Conservation (phyloP, 2,113 vertebrate species). For the Platichthys stellatus region DNA sequence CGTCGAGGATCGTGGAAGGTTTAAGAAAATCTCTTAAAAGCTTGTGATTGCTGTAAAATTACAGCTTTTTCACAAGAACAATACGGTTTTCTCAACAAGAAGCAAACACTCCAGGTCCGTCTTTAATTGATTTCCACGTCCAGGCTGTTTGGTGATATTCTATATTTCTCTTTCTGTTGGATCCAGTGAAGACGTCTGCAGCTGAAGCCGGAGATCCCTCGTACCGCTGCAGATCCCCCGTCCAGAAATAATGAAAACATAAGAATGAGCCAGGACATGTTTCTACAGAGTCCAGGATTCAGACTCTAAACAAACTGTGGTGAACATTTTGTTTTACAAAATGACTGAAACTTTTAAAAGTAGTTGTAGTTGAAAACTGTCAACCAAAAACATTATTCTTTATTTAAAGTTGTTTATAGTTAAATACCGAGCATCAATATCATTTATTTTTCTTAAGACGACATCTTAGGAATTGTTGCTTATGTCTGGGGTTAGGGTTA, state of each 20-base stretch:
- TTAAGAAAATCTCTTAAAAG: background rate
- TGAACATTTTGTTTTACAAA: too few relatives aligned
- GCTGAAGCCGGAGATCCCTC: background rate
- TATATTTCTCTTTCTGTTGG: background rate
- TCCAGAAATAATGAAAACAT: background rate
- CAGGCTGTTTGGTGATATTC: background rate
- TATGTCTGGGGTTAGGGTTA: too few relatives aligned
- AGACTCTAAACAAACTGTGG: too few relatives aligned
- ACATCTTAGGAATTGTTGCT: too few relatives aligned
- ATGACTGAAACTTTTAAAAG: too few relatives aligned
- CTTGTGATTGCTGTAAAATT: conserved; percentile 28
- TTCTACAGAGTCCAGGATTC: too few relatives aligned
- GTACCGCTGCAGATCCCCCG: too few relatives aligned
- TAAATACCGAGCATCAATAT: too few relatives aligned
- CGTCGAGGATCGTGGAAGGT: background rate
- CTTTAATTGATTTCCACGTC: conserved; percentile 44
- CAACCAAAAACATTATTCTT: too few relatives aligned
- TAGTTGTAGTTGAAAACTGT: too few relatives aligned
- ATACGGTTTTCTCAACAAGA: background rate
- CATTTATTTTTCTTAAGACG: too few relatives aligned
- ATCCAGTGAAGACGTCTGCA: background rate
- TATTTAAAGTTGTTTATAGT: too few relatives aligned
- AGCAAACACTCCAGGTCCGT: conserved; percentile 2
- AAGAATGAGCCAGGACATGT: background rate
- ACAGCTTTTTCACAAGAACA: conserved; percentile 23